Base-by-base conservation (phyloP, 2,888 invertebrate genomes). In the Erebia palarica region DNA sequence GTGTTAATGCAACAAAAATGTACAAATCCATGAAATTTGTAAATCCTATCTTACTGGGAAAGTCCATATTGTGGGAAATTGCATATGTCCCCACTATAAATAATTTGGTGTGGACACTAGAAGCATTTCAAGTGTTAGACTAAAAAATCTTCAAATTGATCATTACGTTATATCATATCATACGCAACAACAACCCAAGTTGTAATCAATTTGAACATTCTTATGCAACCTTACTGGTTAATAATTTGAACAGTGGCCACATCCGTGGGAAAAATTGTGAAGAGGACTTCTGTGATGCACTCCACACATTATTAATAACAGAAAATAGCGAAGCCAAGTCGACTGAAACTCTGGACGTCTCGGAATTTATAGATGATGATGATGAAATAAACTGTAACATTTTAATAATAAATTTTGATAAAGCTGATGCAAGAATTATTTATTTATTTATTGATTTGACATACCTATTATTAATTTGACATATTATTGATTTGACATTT, bases 131-230 rank as follows among this genome's bases (percentile, higher is more conserved):
- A 14, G 51, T 51, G 14, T 51, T 51, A n/a, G n/a, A 14, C 5
- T 51, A 51, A 51, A 51, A 51, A 51, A 51, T 3, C 51, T 51
- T 51, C 14, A 51, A 51, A n/a, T 14, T 51, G 51, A 51, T 14
- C 51, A 51, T 7, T 1, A 51, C 4, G 51, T 51, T 51, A 51
- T n/a, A 51, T 51, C 51, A n/a, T 51, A n/a, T n/a, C n/a, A n/a
- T n/a, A n/a, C 51, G 51, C n/a, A 51, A 51, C 51, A 51, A 14
- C n/a, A 51, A 51, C n/a, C 51, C 51, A 51, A 51, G n/a, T 5
- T 51, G 51, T 51, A n/a, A 51, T n/a, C 51, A 51, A n/a, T 51
- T 51, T n/a, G 51, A 51, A n/a, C n/a, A 51, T 14, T 51, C 51
- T 0, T 51, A n/a, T 51, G 51, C 51, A 51, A 51, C 51, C n/a